phyloP scores from a whole-genome alignment of 2,888 invertebrate species.

The Octodonta nipae region DNA sequence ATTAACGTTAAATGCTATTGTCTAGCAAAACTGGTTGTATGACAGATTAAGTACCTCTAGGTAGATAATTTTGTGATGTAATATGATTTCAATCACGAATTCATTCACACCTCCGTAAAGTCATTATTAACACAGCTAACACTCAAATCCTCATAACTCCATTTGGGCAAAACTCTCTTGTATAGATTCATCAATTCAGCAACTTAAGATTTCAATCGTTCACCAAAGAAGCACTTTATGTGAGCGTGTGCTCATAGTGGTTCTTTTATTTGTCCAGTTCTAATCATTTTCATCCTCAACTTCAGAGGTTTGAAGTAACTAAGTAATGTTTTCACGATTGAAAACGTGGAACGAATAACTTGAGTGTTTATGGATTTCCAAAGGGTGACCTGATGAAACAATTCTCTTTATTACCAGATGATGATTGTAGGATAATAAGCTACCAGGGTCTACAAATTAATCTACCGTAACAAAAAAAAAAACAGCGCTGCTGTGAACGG shows the following conservation, averaged over 20 bases:
- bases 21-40: no score
- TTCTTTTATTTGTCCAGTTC: constrained; percentile 90
- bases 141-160: constrained; percentile 69
- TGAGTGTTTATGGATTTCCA: constrained; percentile 65
- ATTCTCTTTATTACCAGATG: constrained; percentile 79
- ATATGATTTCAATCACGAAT: no score
- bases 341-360: constrained; percentile 98
- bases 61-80: no score
- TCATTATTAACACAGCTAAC: constrained; percentile 28
- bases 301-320: constrained; percentile 96
- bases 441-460: constrained; percentile 66
- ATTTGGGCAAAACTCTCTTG: constrained; percentile 93
- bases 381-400: constrained; percentile 69
- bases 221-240: constrained; percentile 96
- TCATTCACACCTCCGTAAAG: constrained; percentile 25
- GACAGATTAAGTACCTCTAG: no score
- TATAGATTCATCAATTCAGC: constrained; percentile 84
- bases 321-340: constrained; percentile 83
- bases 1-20: no score
- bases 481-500: constrained; percentile 82
- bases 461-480: constrained; percentile 52
- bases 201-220: constrained; percentile 90
- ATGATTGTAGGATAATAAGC: constrained; percentile 77
- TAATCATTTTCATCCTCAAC: constrained; percentile 82
- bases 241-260: constrained; percentile 93